These are phyloP conservation scores for Polyommatus iphigenia DNA, from an alignment of 2,888 invertebrate species.

Conservation along the genomic window DNA sequence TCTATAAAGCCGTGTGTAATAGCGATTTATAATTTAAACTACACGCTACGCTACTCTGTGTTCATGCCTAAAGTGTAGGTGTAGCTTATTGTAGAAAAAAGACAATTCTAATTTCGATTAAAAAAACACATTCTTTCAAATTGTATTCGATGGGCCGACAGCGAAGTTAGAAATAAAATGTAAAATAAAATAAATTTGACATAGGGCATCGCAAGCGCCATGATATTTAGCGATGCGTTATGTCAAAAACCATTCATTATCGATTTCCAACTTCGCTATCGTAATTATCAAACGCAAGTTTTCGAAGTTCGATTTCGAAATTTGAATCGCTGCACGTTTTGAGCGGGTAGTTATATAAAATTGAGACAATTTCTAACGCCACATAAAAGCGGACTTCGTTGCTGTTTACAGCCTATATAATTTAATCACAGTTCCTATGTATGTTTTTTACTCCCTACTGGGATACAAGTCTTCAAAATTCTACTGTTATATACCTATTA, in stretches of 20 bases:
- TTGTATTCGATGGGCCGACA: neutral
- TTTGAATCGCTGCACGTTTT: neutral
- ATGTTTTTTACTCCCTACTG: constrained; percentile 61
- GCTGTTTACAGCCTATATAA: constrained; percentile 71
- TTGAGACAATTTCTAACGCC: constrained; percentile 25
- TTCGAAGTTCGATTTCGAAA: neutral
- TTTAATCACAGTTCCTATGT: constrained; percentile 56
- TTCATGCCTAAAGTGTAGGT: constrained; percentile 33
- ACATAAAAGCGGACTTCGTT: constrained; percentile 51
- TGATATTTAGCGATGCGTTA: too few species aligned
- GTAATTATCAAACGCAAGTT: too few species aligned
- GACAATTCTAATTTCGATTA: neutral
- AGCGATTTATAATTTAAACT: constrained; percentile 25
- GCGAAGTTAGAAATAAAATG: neutral
- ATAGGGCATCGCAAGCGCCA: too few species aligned
- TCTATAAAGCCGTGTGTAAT: constrained; percentile 25
- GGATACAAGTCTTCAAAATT: constrained; percentile 58
- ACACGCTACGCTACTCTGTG: constrained; percentile 27
- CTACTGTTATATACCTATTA: constrained; percentile 27
- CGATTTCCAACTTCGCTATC: too few species aligned
- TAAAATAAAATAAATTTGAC: too few species aligned
- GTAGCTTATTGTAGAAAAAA: constrained; percentile 26
- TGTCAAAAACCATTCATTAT: too few species aligned
- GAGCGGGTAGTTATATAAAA: constrained; percentile 23
- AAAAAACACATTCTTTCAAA: neutral